Evolutionary conservation across 2,113 vertebrate species (phyloP).

Genomic region (Megaceryle torquata): DNA sequence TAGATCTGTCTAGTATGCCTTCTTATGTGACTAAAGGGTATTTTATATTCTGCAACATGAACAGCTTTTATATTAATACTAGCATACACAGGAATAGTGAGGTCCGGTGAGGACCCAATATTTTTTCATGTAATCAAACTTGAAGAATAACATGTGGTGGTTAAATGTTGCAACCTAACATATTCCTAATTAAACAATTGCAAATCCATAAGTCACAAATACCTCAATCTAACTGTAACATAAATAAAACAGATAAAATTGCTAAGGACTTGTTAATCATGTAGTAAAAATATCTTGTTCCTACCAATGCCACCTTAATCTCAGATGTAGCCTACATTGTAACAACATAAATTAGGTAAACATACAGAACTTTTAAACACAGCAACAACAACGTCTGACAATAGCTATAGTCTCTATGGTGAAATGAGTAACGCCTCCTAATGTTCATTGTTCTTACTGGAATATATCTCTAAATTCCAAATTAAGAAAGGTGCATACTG

Average conservation of each 20-base stretch:
- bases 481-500: fast-evolving
- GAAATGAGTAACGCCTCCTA: neutral
- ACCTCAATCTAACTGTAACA: neutral
- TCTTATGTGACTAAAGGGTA: neutral
- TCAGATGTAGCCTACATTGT: neutral
- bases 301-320: neutral
- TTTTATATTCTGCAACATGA: neutral
- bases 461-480: no score
- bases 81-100: neutral
- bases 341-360: neutral
- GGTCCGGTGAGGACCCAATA: neutral
- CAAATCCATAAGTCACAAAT: neutral
- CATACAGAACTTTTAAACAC: neutral
- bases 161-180: neutral
- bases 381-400: no score
- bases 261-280: neutral
- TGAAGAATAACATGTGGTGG: neutral
- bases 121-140: neutral
- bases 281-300: neutral
- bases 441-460: neutral
- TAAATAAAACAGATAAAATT: neutral
- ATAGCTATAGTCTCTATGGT: neutral
- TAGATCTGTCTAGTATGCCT: neutral
- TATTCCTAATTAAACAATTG: neutral
- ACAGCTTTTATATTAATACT: neutral